Evolutionary conservation across 2,113 vertebrate genomes (phyloP).

Genomic region (Cebidichthys violaceus): DNA sequence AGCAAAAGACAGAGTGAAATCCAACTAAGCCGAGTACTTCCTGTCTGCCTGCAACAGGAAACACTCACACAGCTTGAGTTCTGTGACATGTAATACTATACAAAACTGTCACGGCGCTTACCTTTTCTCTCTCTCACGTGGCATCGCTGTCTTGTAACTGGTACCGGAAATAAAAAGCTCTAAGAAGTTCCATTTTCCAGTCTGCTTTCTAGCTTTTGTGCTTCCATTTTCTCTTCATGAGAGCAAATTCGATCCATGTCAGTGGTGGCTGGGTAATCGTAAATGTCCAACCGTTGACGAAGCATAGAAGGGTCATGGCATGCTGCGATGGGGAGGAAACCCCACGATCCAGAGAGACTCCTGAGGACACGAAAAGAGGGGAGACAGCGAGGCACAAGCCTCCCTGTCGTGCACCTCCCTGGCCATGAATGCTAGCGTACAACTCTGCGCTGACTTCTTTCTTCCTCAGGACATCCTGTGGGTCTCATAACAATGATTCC

Average conservation of each 20-base stretch:
- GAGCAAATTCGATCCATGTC: slow-evolving; percentile 32
- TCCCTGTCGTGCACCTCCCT: slow-evolving; percentile 67
- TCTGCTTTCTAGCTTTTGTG: slow-evolving; percentile 18
- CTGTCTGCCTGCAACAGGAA: slow-evolving; percentile 83
- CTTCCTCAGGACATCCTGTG: slow-evolving; percentile 99
- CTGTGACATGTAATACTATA: slow-evolving; percentile 56
- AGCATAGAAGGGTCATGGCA: slow-evolving; percentile 37
- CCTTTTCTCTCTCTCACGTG: slow-evolving; percentile 36
- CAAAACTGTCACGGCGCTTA: slow-evolving; percentile 51
- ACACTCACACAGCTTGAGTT: slow-evolving; percentile 75
- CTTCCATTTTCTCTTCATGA: slow-evolving; percentile 56
- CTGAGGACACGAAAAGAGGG: slow-evolving; percentile 49
- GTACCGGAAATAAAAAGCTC: not conserved
- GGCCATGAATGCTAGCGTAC: slow-evolving; percentile 64
- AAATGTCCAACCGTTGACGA: slow-evolving; percentile 25
- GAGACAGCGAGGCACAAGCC: slow-evolving; percentile 46
- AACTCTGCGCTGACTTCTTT: slow-evolving; percentile 84
- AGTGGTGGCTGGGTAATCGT: not conserved
- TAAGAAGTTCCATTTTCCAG: slow-evolving; percentile 1
- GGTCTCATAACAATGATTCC: slow-evolving; percentile 86
- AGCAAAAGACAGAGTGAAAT: slow-evolving; percentile 67
- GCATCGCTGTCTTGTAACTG: not conserved
- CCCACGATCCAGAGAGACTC: slow-evolving; percentile 46
- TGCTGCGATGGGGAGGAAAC: slow-evolving; percentile 28
- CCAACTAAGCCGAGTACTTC: slow-evolving; percentile 76